Evolutionary conservation across 1,140 invertebrate species (phyloP), one percentile per base, ranked within the genome.

Genomic region (Amphibalanus amphitrite): DNA sequence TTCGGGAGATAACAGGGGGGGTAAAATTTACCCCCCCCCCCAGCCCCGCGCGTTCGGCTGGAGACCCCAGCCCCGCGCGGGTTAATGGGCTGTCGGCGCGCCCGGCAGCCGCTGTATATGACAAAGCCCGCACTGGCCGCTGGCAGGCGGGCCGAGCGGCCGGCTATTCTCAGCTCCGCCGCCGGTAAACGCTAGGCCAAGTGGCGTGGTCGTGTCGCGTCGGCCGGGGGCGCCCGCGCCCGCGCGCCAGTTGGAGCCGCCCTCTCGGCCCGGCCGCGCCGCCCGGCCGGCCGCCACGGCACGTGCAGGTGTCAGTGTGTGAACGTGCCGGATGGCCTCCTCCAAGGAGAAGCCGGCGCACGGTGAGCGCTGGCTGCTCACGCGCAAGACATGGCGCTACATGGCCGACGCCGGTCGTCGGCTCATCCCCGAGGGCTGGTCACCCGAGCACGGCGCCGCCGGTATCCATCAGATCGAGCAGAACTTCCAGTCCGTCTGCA

Each of bases 321-420:
- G 33, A n/a, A n/a, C 33, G 33, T 38, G 33, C 33, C 4, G 33
- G 4, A 38, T 38, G 33, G 33, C 33, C 33, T 38, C 47, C 47
- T 59, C 47, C 47, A 59, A 59, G 47, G 47, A 59, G 47, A 59
- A 59, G 47, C 47, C 47, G 47, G 6, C 47, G 47, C 47, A 59
- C 47, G 47, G 47, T 26, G 89, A 92, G 79, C 84, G 91, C 80
- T 93, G 91, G 91, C 81, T 93, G 38, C 82, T 92, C 28, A 92
- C 90, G 8, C 82, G 90, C 30, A 93, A 93, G 80, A 92, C 91
- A 28, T 93, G 91, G 91, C 83, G 90, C 72, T 92, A 92, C 78
- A 93, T 93, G 91, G 86, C 90, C 0, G 90, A 93, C 76, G 90
- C 90, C 20, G 90, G 90, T n/a, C 85, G 89, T 67, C 87, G 87